These are phyloP conservation scores for Yponomeuta malinellus DNA, from an alignment of 2,888 invertebrate genomes.

Conservation along the genomic window DNA sequence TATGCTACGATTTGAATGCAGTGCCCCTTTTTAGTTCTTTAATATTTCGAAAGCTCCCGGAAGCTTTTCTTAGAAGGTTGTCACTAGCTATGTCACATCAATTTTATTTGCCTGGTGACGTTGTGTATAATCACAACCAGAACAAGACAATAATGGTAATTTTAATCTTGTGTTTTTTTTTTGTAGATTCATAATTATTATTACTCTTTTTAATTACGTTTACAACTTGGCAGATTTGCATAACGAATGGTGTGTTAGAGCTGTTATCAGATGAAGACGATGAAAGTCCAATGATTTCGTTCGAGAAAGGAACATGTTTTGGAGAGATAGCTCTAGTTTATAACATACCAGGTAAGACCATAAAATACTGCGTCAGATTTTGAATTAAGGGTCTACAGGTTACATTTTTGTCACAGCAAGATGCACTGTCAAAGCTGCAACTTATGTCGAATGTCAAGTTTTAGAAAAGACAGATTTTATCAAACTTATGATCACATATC, in stretches of 20 bases:
- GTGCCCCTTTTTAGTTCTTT: constrained; percentile 67
- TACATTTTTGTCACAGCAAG: constrained; percentile 39
- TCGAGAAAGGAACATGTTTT: constrained; percentile 67
- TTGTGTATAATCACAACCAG: constrained; percentile 66
- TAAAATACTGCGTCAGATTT: background rate
- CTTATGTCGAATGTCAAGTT: constrained; percentile 72
- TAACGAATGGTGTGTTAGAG: constrained; percentile 67
- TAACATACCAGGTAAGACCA: constrained; percentile 56
- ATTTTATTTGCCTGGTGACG: constrained; percentile 70
- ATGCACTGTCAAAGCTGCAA: constrained; percentile 69
- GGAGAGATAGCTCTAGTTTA: constrained; percentile 71
- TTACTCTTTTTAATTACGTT: background rate
- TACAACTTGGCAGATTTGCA: constrained; percentile 48
- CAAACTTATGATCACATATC: constrained; percentile 65
- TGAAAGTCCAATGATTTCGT: constrained; percentile 71
- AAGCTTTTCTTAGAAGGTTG: constrained; percentile 68
- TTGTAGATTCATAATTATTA: too few species aligned
- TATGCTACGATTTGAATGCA: constrained; percentile 69
- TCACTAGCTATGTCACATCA: constrained; percentile 70
- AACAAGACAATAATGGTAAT: constrained; percentile 72
- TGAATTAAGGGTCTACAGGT: background rate
- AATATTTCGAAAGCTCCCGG: constrained; percentile 68
- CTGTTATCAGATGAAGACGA: constrained; percentile 71
- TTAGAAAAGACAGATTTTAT: constrained; percentile 65
- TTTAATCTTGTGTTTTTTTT: too few species aligned